phyloP scores from a whole-genome alignment of 1,140 invertebrate species.

The Drosophila erecta region DNA sequence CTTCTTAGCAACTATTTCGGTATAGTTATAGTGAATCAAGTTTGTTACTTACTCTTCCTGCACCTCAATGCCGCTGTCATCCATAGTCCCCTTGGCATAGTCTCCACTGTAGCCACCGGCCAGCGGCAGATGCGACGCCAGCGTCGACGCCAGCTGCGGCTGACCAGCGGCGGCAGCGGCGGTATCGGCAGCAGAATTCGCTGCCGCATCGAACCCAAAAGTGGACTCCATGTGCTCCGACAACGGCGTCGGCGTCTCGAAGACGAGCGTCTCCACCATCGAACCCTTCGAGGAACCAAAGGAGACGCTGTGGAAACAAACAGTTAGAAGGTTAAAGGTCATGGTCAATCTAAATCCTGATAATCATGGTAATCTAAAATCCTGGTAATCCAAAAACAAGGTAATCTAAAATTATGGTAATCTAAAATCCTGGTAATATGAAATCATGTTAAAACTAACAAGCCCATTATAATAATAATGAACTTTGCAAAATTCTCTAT shows the following conservation, averaged over 20 bases:
- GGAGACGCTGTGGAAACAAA: slow-evolving; percentile 90
- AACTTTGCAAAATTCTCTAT: too few species aligned
- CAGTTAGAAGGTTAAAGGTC: neutral
- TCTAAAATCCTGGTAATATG: too few species aligned
- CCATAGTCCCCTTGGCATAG: slow-evolving; percentile 70
- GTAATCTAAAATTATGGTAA: too few species aligned
- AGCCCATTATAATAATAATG: too few species aligned
- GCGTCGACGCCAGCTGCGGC: slow-evolving; percentile 37
- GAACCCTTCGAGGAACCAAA: slow-evolving; percentile 97
- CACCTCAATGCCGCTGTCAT: slow-evolving; percentile 83
- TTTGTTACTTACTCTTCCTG: slow-evolving; percentile 87
- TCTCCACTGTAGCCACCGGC: slow-evolving; percentile 50
- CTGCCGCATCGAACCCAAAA: slow-evolving; percentile 74
- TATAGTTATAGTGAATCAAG: neutral
- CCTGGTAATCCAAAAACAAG: too few species aligned
- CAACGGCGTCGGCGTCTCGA: slow-evolving; percentile 91
- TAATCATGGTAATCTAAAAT: too few species aligned
- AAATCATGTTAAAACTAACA: too few species aligned
- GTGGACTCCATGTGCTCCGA: slow-evolving; percentile 88
- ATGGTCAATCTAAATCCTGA: too few species aligned
- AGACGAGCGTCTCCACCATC: slow-evolving; percentile 97
- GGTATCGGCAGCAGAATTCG: slow-evolving; percentile 56
- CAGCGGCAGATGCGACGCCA: slow-evolving; percentile 54
- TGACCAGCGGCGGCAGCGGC: slow-evolving; percentile 56
- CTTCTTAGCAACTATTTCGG: too few species aligned